Evolutionary conservation across 1,140 invertebrate genomes (phyloP).

Genomic region (Meloidogyne floridensis): DNA sequence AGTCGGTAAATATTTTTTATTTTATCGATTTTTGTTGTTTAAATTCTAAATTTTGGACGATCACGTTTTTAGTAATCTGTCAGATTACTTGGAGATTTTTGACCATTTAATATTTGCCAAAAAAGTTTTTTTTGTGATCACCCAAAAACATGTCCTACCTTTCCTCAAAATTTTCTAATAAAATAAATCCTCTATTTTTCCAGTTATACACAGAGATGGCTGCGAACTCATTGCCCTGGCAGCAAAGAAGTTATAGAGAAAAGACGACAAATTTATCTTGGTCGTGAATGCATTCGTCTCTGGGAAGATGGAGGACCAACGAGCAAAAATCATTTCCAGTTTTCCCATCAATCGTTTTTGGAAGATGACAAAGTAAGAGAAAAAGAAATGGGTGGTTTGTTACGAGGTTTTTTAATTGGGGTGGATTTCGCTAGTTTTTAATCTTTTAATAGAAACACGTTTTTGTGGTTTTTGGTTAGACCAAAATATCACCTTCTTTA

Average conservation of each 20-base stretch:
- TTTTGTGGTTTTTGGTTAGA: too few species aligned
- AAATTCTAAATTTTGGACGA: too few species aligned
- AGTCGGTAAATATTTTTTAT: constrained; percentile 30
- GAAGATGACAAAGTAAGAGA: constrained; percentile 49
- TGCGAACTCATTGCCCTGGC: constrained; percentile 49
- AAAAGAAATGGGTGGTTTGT: not conserved
- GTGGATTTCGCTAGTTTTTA: too few species aligned
- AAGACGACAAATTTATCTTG: constrained; percentile 50
- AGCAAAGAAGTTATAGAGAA: constrained; percentile 29
- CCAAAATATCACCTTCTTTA: too few species aligned
- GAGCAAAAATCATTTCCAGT: constrained; percentile 49
- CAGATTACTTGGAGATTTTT: too few species aligned
- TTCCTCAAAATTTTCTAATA: not conserved
- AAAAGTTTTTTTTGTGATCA: not conserved
- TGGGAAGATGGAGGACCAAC: constrained; percentile 47
- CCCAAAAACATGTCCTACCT: not conserved
- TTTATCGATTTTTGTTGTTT: not conserved
- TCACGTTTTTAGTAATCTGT: too few species aligned
- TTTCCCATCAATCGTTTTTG: constrained; percentile 48
- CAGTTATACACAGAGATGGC: constrained; percentile 53
- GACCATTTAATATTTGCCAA: too few species aligned
- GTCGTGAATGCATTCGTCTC: constrained; percentile 24
- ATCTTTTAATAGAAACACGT: too few species aligned
- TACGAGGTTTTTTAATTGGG: not conserved
- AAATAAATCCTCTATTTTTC: not conserved